phyloP scores from a whole-genome alignment of 2,888 invertebrate species.

The Cheilosia urbana region DNA sequence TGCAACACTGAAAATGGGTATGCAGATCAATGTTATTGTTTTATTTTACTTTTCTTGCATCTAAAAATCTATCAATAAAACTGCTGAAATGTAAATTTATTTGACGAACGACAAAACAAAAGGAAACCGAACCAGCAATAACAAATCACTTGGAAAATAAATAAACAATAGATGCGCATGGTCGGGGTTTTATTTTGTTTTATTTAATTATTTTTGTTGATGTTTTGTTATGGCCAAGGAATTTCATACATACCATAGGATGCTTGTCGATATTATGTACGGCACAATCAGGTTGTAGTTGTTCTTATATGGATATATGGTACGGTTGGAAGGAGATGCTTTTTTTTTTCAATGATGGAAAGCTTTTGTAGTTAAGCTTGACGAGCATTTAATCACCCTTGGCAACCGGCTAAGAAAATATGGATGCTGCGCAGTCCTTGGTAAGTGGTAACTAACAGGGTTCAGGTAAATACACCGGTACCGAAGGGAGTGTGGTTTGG shows the following conservation, averaged over 20 bases:
- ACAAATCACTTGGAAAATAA: slow-evolving; percentile 60
- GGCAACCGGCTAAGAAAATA: no score
- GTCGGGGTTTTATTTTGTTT: slow-evolving; percentile 9
- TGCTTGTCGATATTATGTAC: background rate
- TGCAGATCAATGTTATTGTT: background rate
- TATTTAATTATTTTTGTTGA: background rate
- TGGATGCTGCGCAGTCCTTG: no score
- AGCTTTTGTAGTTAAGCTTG: no score
- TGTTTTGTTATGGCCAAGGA: slow-evolving; percentile 1
- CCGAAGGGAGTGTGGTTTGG: no score
- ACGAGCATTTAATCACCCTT: no score
- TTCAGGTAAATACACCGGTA: no score
- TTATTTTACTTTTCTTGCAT: background rate
- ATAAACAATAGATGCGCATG: slow-evolving; percentile 39
- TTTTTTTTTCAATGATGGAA: no score
- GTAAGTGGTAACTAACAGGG: no score
- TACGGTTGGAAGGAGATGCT: no score
- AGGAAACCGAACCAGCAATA: slow-evolving; percentile 25
- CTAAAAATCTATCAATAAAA: slow-evolving; percentile 38
- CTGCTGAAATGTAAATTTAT: slow-evolving; percentile 44
- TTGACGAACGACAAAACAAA: slow-evolving; percentile 52
- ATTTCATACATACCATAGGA: background rate
- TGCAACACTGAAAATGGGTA: background rate
- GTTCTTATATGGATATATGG: no score
- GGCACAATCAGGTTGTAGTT: no score